Evolutionary conservation across 1,140 invertebrate species (phyloP).

Genomic region (Brachionus plicatilis): DNA sequence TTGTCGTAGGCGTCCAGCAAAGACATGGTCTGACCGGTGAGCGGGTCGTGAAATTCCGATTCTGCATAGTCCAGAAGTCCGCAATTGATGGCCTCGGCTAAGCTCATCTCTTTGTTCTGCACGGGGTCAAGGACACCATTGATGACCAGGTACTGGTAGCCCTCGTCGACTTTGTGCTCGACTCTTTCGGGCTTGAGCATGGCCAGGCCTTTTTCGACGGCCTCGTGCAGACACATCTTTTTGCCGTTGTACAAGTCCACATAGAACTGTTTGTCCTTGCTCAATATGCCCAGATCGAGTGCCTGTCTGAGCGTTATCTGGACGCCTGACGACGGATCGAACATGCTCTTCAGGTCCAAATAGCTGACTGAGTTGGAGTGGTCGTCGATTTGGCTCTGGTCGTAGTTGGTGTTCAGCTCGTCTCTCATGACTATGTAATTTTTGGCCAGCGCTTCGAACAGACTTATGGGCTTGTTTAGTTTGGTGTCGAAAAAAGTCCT

Average conservation of each 20-base stretch:
- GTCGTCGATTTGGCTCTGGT: neutral
- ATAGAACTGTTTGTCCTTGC: neutral
- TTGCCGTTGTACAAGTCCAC: slow-evolving; percentile 43
- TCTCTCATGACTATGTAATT: slow-evolving; percentile 37
- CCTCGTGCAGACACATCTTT: slow-evolving; percentile 69
- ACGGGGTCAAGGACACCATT: slow-evolving; percentile 44
- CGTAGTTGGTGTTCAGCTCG: slow-evolving; percentile 21
- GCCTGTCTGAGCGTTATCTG: slow-evolving; percentile 1
- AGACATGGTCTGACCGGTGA: slow-evolving; percentile 43
- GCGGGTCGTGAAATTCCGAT: slow-evolving; percentile 49
- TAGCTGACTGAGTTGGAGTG: neutral
- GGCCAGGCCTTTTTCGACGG: slow-evolving; percentile 77
- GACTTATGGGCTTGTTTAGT: neutral
- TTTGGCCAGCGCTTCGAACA: slow-evolving; percentile 33
- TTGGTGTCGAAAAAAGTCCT: neutral
- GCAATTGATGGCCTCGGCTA: slow-evolving; percentile 48
- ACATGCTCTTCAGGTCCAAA: neutral
- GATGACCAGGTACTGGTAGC: slow-evolving; percentile 59
- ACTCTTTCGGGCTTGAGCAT: slow-evolving; percentile 68
- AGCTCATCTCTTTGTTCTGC: slow-evolving; percentile 49
- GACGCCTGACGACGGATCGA: slow-evolving; percentile 5
- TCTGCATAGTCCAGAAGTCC: slow-evolving; percentile 49
- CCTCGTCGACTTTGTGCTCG: slow-evolving; percentile 60
- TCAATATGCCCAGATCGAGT: slow-evolving; percentile 5
- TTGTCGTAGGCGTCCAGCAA: slow-evolving; percentile 36